Conservation (phyloP, 2,797 vertebrate species). For the Enteromius argenteus region DNA sequence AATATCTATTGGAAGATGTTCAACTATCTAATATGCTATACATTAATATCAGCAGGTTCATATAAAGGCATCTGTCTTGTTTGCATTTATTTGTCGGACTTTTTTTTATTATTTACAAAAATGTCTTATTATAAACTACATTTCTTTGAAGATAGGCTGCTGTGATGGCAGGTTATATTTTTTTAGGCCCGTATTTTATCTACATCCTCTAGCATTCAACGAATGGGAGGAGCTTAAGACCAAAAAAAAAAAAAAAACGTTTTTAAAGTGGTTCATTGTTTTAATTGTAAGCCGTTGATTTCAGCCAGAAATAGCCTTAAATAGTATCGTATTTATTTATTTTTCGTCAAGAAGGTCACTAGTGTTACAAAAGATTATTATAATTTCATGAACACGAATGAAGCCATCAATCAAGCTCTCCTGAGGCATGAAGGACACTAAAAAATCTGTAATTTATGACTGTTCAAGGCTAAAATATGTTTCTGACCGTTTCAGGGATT, state of each 20-base stretch:
- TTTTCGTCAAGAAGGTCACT: background rate
- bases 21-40: background rate
- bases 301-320: background rate
- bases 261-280: background rate
- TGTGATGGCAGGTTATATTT: background rate
- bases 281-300: background rate
- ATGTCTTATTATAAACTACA: background rate
- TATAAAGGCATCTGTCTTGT: background rate
- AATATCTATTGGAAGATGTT: background rate
- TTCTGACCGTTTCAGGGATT: conserved; percentile 28
- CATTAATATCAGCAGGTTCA: background rate
- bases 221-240: background rate
- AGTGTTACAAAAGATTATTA: conserved; percentile 20
- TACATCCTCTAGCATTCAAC: background rate
- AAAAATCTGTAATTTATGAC: conserved; percentile 8
- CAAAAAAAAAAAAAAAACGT: background rate
- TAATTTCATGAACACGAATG: conserved; percentile 12
- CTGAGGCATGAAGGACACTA: background rate
- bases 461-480: background rate
- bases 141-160: background rate
- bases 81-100: background rate
- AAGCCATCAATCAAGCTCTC: conserved; percentile 10
- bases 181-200: background rate
- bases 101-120: background rate
- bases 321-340: background rate